phyloP scores from a whole-genome alignment of 2,888 invertebrate genomes.

The Tupiocoris notatus region DNA sequence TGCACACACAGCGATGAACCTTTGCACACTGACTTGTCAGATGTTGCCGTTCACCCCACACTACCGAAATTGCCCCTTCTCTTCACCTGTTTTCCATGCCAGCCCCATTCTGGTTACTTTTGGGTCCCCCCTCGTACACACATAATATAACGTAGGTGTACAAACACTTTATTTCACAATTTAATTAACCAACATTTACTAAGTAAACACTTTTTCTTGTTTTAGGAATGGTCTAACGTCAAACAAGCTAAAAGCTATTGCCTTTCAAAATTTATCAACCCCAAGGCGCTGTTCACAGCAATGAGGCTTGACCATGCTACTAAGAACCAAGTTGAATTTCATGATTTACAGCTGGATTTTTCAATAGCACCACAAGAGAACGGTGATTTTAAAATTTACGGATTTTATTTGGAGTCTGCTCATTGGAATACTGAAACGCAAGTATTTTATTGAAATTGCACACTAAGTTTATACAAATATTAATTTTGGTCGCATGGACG shows the following conservation, averaged over 20 bases:
- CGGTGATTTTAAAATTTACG: slow-evolving; percentile 6
- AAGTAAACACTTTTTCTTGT: no score
- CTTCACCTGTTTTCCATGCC: no score
- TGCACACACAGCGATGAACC: no score
- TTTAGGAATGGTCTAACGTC: background rate
- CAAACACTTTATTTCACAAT: no score
- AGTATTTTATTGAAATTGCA: no score
- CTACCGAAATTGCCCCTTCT: no score
- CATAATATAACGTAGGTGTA: no score
- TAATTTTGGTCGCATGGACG: slow-evolving; percentile 58
- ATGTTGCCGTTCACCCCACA: no score
- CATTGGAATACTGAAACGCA: slow-evolving; percentile 1
- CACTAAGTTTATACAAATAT: background rate
- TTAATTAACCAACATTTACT: no score
- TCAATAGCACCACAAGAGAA: background rate
- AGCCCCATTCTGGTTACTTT: no score
- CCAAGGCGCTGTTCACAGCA: background rate
- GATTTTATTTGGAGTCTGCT: slow-evolving; percentile 17
- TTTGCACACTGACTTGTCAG: no score
- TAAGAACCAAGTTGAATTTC: background rate
- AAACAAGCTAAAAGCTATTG: background rate
- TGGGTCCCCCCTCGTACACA: no score
- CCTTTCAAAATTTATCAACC: background rate
- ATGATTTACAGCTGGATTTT: background rate
- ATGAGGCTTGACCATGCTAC: background rate